Evolutionary conservation across 2,113 vertebrate genomes (phyloP).

Genomic region (Heterotilapia buettikoferi): DNA sequence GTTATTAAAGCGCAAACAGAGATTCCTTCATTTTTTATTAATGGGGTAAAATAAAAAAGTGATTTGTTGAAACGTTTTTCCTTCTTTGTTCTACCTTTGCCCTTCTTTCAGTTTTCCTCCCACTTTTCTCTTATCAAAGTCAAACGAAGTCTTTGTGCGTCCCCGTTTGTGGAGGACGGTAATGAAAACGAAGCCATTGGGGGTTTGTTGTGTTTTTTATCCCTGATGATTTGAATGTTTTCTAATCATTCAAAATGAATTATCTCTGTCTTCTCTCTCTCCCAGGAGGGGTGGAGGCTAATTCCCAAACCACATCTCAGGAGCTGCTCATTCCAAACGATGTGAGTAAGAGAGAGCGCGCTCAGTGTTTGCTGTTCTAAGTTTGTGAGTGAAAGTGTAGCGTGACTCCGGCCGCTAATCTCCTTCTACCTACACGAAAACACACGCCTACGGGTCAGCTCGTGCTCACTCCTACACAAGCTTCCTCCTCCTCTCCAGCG

Average conservation of each 20-base stretch:
- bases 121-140: background rate
- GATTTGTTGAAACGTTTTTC: background rate
- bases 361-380: background rate
- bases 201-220: background rate
- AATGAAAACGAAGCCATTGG: background rate
- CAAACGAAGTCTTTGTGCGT: background rate
- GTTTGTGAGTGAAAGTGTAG: background rate
- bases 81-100: background rate
- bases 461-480: background rate
- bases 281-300: slow-evolving; percentile 77
- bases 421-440: background rate
- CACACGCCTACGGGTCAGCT: background rate
- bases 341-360: slow-evolving; percentile 44
- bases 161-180: background rate
- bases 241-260: background rate
- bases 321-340: slow-evolving; percentile 96
- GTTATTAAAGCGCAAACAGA: background rate
- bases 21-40: background rate
- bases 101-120: background rate
- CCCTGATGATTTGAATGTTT: background rate
- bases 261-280: background rate
- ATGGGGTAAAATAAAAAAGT: background rate
- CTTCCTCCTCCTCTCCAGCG: background rate
- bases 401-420: background rate
- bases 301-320: slow-evolving; percentile 84